Base-by-base conservation (phyloP, 1,140 invertebrate genomes). In the Polyergus mexicanus region DNA sequence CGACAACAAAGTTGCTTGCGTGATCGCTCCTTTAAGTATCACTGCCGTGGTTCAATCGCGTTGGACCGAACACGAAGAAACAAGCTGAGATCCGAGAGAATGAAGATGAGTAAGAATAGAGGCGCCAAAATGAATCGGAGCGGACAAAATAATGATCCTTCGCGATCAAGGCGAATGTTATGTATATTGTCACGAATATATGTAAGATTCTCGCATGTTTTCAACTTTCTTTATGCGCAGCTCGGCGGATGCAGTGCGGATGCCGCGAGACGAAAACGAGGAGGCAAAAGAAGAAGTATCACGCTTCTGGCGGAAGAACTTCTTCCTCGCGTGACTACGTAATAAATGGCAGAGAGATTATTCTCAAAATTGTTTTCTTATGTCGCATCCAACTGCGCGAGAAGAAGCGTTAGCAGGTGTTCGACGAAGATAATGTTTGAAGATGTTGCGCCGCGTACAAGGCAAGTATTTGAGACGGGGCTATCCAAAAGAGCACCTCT, bases 401-500 rank as follows among this genome's bases (percentile, higher is more conserved):
- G 66, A 84, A 74, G 77, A 56, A 65, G 74, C 35, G 76, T 72
- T 63, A 88, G 84, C 89, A 90, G 89, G 89, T 91, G 89, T 85
- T 77, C 76, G 87, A 88, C 60, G 75, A 76, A 84, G 81, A 88
- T 90, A 88, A 90, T 90, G 84, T 83, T 66, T 72, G 83, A 68
- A 85, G 76, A 90, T 88, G 86, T 51, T 74, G 81, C 72, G 62
- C 58, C 62, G 54, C 78, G 77, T 89, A 76, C 74, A 63, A 47
- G 51, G n/a, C 76, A 60, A 54, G 71, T 44, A 44, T 28, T 80
- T 66, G 63, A 51, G 80, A 88, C 76, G 74, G 56, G 68, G 51
- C 69, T 85, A 89, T 89, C 88, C 80, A 84, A 89, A 89, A 80
- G 74, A 89, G 77, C 58, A 90, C 90, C 81, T 85, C 88, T 90